A percentile compares a stretch with the other conserved stretches of the same genome.
phyloP scores from a whole-genome alignment of 2,888 invertebrate species.

The Hydriomena furcata region DNA sequence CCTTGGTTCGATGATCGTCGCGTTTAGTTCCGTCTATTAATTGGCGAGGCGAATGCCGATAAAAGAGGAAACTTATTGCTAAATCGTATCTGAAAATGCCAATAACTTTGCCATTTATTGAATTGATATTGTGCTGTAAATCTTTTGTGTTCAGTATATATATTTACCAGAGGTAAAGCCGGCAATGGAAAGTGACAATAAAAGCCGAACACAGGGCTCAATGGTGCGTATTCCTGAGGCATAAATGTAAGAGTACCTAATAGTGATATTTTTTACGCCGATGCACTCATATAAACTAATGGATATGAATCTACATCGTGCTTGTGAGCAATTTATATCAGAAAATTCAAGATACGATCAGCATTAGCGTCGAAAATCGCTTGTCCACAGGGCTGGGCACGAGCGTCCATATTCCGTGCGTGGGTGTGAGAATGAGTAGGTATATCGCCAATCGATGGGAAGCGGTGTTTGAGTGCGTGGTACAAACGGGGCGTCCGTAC shows the following conservation, averaged over 20 bases:
- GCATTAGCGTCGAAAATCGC: conserved; percentile 31
- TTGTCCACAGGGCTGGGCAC: conserved; percentile 26
- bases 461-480: conserved; percentile 83
- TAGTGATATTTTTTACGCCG: too few species aligned
- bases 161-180: too few species aligned
- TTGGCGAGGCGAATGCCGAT: conserved; percentile 3
- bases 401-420: conserved; percentile 23
- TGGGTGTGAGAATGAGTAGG: conserved; percentile 40
- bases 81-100: conserved; percentile 32
- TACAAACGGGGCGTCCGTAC: conserved; percentile 81
- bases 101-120: not conserved
- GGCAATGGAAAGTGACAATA: too few species aligned
- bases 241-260: too few species aligned
- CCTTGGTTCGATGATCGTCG: conserved; percentile 52
- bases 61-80: conserved; percentile 8
- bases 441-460: conserved; percentile 71
- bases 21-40: conserved; percentile 10
- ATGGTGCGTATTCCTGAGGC: too few species aligned
- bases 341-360: conserved; percentile 23
- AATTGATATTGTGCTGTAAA: not conserved
- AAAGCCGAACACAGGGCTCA: too few species aligned
- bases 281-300: too few species aligned
- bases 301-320: not conserved
- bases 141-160: not conserved
- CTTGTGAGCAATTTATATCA: conserved; percentile 3